Conservation (phyloP, 2,888 invertebrate species). For the Vandiemenella viatica region DNA sequence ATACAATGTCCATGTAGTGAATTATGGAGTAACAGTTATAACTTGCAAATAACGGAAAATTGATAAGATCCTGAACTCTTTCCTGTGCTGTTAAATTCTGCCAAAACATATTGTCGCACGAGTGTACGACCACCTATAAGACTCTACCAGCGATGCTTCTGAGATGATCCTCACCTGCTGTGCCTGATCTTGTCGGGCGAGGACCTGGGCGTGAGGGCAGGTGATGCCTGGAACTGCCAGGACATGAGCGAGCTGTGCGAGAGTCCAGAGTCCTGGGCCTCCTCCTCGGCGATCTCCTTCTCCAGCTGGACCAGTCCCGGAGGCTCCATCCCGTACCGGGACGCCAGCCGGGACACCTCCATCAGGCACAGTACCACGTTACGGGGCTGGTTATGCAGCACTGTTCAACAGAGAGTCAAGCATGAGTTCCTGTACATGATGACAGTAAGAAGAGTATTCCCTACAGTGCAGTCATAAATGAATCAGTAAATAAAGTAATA, state of each 20-base stretch:
- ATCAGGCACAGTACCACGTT: constrained; percentile 72
- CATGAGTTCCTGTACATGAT: no score
- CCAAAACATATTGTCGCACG: no score
- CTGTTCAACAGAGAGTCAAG: constrained; percentile 30
- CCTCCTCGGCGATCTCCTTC: constrained; percentile 65
- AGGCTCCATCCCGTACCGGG: constrained; percentile 59
- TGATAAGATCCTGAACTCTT: no score
- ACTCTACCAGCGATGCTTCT: no score
- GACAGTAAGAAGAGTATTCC: no score
- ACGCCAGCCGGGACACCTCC: constrained; percentile 67
- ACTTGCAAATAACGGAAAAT: no score
- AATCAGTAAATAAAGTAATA: no score
- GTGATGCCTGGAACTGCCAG: constrained; percentile 50
- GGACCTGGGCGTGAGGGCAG: constrained; percentile 28
- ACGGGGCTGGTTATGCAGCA: constrained; percentile 67
- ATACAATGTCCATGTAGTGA: no score
- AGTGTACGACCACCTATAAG: no score
- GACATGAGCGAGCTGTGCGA: constrained; percentile 38
- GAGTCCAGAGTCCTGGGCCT: constrained; percentile 42
- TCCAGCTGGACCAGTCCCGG: constrained; percentile 69
- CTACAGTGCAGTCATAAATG: no score
- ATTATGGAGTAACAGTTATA: no score
- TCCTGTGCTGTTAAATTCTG: no score
- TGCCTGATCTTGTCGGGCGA: constrained; percentile 35
- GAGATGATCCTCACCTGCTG: constrained; percentile 38